Evolutionary conservation across 2,888 invertebrate species (phyloP).

Genomic region (Acronicta aceris): DNA sequence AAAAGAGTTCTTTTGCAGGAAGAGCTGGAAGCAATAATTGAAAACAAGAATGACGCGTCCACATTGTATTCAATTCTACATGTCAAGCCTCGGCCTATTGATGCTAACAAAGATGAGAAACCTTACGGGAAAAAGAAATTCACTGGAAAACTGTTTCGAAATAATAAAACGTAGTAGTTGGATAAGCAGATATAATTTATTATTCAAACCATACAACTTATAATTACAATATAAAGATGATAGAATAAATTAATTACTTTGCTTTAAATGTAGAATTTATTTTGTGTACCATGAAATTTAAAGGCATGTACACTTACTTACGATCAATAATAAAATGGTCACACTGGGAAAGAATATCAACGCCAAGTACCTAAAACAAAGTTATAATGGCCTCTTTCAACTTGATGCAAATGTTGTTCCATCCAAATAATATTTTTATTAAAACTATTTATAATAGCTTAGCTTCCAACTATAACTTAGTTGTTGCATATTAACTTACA

Average conservation of each 20-base stretch:
- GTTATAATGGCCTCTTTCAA: slow-evolving; percentile 26
- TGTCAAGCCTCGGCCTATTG: slow-evolving; percentile 89
- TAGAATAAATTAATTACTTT: slow-evolving; percentile 24
- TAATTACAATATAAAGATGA: slow-evolving; percentile 12
- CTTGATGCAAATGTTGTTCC: slow-evolving; percentile 1
- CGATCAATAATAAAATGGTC: slow-evolving; percentile 20
- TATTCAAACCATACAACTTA: slow-evolving; percentile 37
- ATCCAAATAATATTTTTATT: too few species aligned
- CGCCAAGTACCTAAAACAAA: slow-evolving; percentile 60
- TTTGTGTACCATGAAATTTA: slow-evolving; percentile 12
- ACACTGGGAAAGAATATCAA: slow-evolving; percentile 48
- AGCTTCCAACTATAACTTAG: not conserved
- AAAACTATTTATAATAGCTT: not conserved
- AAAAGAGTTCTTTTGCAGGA: slow-evolving; percentile 82
- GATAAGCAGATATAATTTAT: slow-evolving; percentile 53
- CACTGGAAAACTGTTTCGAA: slow-evolving; percentile 71
- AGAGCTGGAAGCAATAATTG: slow-evolving; percentile 92
- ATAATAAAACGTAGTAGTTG: slow-evolving; percentile 65
- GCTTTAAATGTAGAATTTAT: slow-evolving; percentile 13
- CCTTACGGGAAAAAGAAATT: slow-evolving; percentile 75
- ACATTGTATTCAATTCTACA: slow-evolving; percentile 92
- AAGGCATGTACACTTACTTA: slow-evolving; percentile 24
- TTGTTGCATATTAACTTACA: not conserved
- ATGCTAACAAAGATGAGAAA: slow-evolving; percentile 77
- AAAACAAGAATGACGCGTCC: slow-evolving; percentile 92